Evolutionary conservation across 30 jellyfish, hydroid and myxozoan species (phyloP), one percentile per base, ranked within the genome.

Genomic region (Catostylus mosaicus): DNA sequence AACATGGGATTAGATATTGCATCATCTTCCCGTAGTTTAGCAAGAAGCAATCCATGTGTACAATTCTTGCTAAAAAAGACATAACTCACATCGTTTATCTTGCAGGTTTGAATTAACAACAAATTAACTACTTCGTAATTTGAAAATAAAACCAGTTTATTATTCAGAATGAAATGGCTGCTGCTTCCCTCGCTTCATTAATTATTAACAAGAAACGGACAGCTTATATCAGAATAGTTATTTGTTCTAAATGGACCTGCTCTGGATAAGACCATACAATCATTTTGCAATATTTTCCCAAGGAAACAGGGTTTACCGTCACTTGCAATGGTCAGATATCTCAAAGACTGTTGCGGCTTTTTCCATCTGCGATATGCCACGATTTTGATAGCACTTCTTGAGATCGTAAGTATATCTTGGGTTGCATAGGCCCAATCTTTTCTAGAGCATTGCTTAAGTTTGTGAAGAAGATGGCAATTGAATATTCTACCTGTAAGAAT

Each of bases 331-430:
- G 91, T 81, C 6, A 62, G 64, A 32, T 81, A 81, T 46, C 73
- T 81, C 37, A 81, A 81, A 56, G 91, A 81, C 7, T 81, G 91
- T 45, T 81, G 80, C 57, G 91, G 91, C 54, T 81, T 73, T 67
- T 81, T 81, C 78, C 91, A 81, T 34, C 84, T 81, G 19, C 84
- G 91, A 8, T 81, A 81, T 56, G 91, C 82, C n/a, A 74, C 61
- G 12, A 67, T 81, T 26, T 33, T 57, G 23, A 81, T 81, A 1
- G 91, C 91, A 6, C 18, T 38, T n/a, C 31, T 81, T 23, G 68
- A 68, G 54, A 81, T 81, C 0, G 91, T 81, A 54, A 46, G 91
- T 81, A 51, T 75, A 0, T 3, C 30, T 40, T 40, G 54, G 14
- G 7, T 40, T 40, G 7, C 54, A 5, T 40, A 40, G 54, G 54